Conservation (phyloP, 2,113 vertebrate species). For the Poecile atricapillus region DNA sequence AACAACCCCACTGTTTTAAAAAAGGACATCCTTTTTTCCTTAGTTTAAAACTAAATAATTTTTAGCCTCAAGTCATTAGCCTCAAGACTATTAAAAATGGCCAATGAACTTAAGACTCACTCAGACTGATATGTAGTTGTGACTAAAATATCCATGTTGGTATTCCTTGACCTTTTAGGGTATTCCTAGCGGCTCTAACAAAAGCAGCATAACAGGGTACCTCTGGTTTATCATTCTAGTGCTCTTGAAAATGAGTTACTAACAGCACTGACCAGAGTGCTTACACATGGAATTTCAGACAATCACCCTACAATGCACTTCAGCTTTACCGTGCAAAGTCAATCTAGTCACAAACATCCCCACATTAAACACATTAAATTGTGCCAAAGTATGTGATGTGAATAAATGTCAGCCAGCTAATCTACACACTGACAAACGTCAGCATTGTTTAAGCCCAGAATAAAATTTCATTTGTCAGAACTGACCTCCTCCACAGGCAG, state of each 20-base stretch:
- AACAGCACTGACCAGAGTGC: background rate
- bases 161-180: slow-evolving; percentile 6
- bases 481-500: background rate
- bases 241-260: slow-evolving; percentile 11
- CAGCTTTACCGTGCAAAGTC: slow-evolving; percentile 22
- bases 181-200: background rate
- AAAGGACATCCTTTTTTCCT: background rate
- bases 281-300: background rate
- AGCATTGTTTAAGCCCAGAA: background rate
- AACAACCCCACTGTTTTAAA: background rate
- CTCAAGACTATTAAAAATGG: background rate
- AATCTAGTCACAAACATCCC: slow-evolving; percentile 6
- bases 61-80: background rate
- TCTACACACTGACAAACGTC: background rate
- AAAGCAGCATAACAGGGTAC: slow-evolving; percentile 2
- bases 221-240: slow-evolving; percentile 12
- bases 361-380: background rate
- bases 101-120: background rate
- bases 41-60: background rate
- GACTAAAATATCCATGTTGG: background rate
- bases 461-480: background rate
- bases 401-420: background rate
- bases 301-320: background rate
- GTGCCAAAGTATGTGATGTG: background rate
- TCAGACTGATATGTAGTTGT: background rate